Conservation (phyloP, 2,888 invertebrate genomes). For the Ischnus inquisitorius region DNA sequence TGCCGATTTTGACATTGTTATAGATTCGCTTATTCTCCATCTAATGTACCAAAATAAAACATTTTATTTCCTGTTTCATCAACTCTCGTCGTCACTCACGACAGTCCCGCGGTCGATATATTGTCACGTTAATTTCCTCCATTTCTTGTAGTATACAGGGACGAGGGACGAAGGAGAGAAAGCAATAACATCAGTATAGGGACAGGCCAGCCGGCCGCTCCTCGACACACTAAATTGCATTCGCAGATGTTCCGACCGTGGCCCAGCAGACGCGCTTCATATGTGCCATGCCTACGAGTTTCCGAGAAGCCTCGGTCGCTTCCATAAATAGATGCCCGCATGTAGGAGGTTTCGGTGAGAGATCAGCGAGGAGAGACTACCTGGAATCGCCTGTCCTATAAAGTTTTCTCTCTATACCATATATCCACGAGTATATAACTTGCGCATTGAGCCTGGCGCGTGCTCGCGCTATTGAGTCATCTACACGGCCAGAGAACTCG, state of each 20-base stretch:
- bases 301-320: slow-evolving; percentile 63
- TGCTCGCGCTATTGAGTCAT: slow-evolving; percentile 46
- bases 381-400: slow-evolving; percentile 71
- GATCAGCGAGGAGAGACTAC: slow-evolving; percentile 69
- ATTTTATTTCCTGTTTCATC: background rate
- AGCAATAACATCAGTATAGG: slow-evolving; percentile 19
- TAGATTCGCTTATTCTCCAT: background rate
- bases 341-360: slow-evolving; percentile 69
- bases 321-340: slow-evolving; percentile 66
- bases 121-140: background rate
- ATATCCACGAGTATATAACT: background rate
- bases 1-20: too few relatives aligned
- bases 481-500: background rate
- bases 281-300: slow-evolving; percentile 64
- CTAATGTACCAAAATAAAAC: background rate
- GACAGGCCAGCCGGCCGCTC: slow-evolving; percentile 24
- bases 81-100: background rate
- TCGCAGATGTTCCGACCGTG: slow-evolving; percentile 68
- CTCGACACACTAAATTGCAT: slow-evolving; percentile 69
- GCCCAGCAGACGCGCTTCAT: slow-evolving; percentile 43
- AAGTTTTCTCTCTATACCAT: slow-evolving; percentile 52
- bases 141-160: background rate
- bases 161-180: background rate
- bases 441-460: slow-evolving; percentile 20
- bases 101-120: background rate